Percentiles rank a stretch among this genome's conserved stretches.
Evolutionary conservation across 1,140 invertebrate species (phyloP).

Genomic region (Cydia splendana): DNA sequence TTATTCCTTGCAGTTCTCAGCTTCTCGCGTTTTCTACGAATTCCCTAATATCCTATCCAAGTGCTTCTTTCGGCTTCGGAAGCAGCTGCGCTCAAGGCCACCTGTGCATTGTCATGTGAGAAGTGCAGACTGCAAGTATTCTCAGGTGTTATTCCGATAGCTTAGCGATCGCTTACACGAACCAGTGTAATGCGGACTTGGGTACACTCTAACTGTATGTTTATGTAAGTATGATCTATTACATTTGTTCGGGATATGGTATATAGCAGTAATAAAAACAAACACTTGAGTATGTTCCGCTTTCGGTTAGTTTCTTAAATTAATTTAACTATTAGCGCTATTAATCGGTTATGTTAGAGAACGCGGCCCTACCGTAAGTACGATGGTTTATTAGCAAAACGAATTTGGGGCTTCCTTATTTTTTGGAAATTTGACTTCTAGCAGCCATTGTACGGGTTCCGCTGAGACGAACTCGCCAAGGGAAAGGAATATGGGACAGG

Average conservation of each 20-base stretch:
- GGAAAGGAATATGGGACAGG: background rate
- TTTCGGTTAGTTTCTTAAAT: too few relatives aligned
- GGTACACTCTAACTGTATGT: background rate
- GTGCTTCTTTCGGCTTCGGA: conserved; percentile 57
- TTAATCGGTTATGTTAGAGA: too few relatives aligned
- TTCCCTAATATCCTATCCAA: conserved; percentile 10
- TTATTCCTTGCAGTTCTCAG: background rate
- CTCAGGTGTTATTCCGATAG: background rate
- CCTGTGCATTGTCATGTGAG: conserved; percentile 53
- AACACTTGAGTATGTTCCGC: too few relatives aligned
- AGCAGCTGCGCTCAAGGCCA: conserved; percentile 53
- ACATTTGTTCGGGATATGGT: too few relatives aligned
- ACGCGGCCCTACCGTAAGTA: too few relatives aligned
- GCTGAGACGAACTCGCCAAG: background rate
- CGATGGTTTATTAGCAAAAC: too few relatives aligned
- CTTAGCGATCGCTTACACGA: background rate
- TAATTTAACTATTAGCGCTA: too few relatives aligned
- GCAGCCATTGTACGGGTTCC: background rate
- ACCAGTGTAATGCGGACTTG: background rate
- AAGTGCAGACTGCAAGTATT: conserved; percentile 5
- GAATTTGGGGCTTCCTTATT: too few relatives aligned
- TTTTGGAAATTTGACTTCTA: too few relatives aligned
- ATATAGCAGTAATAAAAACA: too few relatives aligned
- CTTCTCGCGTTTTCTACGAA: conserved; percentile 1
- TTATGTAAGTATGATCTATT: background rate